Percentiles rank a stretch among this genome's conserved stretches.
Evolutionary conservation across 2,113 vertebrate species (phyloP).

Genomic region (Sinocyclocheilus anophthalmus): DNA sequence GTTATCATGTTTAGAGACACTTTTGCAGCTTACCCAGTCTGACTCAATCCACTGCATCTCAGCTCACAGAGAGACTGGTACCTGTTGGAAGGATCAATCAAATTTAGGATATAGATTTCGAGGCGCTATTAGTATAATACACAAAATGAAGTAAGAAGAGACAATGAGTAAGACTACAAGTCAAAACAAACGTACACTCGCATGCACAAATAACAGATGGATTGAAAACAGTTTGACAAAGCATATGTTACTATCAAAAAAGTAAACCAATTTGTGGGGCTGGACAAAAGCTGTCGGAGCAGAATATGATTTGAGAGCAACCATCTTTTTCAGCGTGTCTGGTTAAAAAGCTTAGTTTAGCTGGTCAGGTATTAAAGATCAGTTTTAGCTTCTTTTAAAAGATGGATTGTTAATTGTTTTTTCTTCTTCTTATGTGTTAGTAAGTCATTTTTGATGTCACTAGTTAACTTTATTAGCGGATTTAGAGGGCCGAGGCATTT

Average conservation of each 20-base stretch:
- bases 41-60: conserved; percentile 14
- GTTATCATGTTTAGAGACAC: neutral
- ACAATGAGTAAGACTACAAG: conserved; percentile 28
- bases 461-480: conserved; percentile 93
- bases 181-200: conserved; percentile 50
- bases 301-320: conserved; percentile 78
- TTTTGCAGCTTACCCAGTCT: conserved; percentile 41
- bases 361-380: conserved; percentile 86
- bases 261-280: conserved; percentile 94
- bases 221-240: conserved; percentile 62
- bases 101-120: conserved; percentile 47
- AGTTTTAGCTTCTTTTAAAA: conserved; percentile 95
- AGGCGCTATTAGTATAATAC: conserved; percentile 19
- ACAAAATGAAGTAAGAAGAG: conserved; percentile 36
- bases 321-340: conserved; percentile 77
- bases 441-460: conserved; percentile 84
- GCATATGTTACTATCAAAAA: conserved; percentile 92
- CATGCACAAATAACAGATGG: conserved; percentile 66
- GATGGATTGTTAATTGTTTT: conserved; percentile 82
- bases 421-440: conserved; percentile 63
- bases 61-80: conserved; percentile 55
- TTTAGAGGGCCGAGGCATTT: conserved; percentile 88
- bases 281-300: conserved; percentile 85
- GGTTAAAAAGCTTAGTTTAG: conserved; percentile 89
- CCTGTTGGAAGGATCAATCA: conserved; percentile 62